Conservation (phyloP, 1,140 invertebrate genomes). For the Babylonia areolata region DNA sequence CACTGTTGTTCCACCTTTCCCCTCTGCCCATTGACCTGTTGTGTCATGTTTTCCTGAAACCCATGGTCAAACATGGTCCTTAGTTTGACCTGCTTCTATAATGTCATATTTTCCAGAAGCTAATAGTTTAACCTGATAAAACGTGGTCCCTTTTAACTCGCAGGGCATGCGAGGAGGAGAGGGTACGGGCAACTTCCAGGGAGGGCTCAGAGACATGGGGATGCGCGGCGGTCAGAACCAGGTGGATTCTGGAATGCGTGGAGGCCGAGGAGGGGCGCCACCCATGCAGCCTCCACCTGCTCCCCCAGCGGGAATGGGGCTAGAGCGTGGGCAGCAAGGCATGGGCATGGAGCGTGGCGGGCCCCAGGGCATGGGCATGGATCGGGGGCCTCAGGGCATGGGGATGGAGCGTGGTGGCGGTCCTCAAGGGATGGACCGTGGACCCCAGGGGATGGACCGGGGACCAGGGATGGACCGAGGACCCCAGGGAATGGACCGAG, state of each 20-base stretch:
- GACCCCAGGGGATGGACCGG: not conserved
- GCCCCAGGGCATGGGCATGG: not conserved
- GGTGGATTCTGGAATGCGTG: conserved; percentile 34
- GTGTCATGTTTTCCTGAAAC: too few relatives aligned
- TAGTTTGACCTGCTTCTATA: too few relatives aligned
- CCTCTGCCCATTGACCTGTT: too few relatives aligned
- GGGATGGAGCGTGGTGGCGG: not conserved
- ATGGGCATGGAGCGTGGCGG: not conserved
- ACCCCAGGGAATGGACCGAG: not conserved
- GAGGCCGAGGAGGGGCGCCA: conserved; percentile 50
- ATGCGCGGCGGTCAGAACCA: conserved; percentile 42
- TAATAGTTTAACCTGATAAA: too few relatives aligned
- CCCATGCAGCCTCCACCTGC: conserved; percentile 68
- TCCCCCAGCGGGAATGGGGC: conserved; percentile 62
- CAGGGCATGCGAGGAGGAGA: conserved; percentile 5
- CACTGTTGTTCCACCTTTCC: too few relatives aligned
- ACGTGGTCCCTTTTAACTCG: too few relatives aligned
- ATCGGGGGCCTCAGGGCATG: not conserved
- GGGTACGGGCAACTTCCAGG: not conserved
- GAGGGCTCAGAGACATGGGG: conserved; percentile 14
- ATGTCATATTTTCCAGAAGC: too few relatives aligned
- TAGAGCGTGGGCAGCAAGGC: conserved; percentile 43
- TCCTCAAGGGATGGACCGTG: not conserved
- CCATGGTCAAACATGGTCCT: too few relatives aligned
- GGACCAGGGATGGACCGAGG: not conserved